Evolutionary conservation across 2,888 invertebrate species (phyloP), one percentile per base, ranked within the genome.

Genomic region (Leptodirus hochenwartii): DNA sequence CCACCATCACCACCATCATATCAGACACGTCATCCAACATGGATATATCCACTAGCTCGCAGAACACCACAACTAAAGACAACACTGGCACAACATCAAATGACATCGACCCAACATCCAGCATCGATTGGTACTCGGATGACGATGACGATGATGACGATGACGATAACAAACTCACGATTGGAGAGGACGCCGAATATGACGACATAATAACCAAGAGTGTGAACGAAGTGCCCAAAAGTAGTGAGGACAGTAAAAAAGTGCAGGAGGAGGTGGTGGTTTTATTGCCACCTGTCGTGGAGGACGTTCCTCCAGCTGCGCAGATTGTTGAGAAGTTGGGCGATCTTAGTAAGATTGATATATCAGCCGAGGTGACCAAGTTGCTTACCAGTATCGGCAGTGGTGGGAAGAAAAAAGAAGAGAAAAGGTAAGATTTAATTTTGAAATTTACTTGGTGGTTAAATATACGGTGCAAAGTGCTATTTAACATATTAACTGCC

Each of bases 101-200:
- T 13, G 35, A 35, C n/a, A 37, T 33, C 16, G 34, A 14, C 39
- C 41, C n/a, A 41, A 45, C 15, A 14, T 27, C 40, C 13, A 15
- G 49, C 30, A 51, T 51, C 32, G 70, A 75, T 52, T 81, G 81
- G 75, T 82, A 81, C 47, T 81, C 80, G 2, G 80, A 79, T 47
- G 80, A 80, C 41, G 78, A 77, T 41, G 75, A 72, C 43, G 78
- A n/a, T n/a, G n/a, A n/a, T 47, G 80, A 80, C 41, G 78, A 77
- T 41, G 75, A 73, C 43, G 78, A 75, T 34, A 62, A 61, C 32
- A 42, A 49, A 13, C 38, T 55, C 33, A 54, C 49, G 9, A 55
- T 55, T 16, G 50, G 58, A 30, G 59, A 45, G 14, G 33, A 28
- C 13, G 57, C 54, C 32, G 49, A 43, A 28, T 53, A 53, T 5